phyloP scores from a whole-genome alignment of 2,113 vertebrate genomes.

The Carassius carassius region DNA sequence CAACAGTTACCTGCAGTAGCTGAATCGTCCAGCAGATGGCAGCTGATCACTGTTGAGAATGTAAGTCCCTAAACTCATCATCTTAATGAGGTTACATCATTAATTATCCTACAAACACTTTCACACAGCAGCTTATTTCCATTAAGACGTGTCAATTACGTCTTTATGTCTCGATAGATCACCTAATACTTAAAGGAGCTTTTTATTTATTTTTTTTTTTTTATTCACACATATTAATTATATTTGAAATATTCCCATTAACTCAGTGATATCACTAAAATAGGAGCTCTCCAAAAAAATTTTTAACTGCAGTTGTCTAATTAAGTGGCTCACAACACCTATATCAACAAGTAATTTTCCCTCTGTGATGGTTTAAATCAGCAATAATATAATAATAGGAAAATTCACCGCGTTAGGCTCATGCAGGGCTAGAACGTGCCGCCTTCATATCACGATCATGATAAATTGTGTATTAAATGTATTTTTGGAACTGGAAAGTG shows the following conservation, averaged over 20 bases:
- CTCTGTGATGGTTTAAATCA: background rate
- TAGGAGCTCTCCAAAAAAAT: too few relatives aligned
- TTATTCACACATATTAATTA: background rate
- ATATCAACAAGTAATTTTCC: background rate
- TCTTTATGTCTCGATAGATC: slow-evolving; percentile 33
- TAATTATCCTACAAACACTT: slow-evolving; percentile 41
- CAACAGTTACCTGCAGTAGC: slow-evolving; percentile 48
- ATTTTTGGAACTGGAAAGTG: slow-evolving; percentile 67
- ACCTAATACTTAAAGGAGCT: background rate
- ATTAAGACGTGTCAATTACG: slow-evolving; percentile 29
- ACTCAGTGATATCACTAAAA: background rate
- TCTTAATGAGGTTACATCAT: slow-evolving; percentile 51
- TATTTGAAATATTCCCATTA: background rate
- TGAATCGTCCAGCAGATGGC: slow-evolving; percentile 69
- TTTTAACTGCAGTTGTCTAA: background rate
- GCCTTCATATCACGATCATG: background rate
- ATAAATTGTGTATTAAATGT: slow-evolving; percentile 39
- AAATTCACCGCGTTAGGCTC: background rate
- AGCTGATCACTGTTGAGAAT: slow-evolving; percentile 64
- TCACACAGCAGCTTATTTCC: slow-evolving; percentile 25
- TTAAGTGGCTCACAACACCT: background rate
- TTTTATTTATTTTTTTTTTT: background rate
- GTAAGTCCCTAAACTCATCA: slow-evolving; percentile 4
- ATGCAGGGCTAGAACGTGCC: background rate
- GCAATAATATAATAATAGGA: background rate